These are phyloP conservation scores for Hydrozoanthus gracilis DNA, from an alignment of 92 coral and sea anemone species.

Conservation along the genomic window DNA sequence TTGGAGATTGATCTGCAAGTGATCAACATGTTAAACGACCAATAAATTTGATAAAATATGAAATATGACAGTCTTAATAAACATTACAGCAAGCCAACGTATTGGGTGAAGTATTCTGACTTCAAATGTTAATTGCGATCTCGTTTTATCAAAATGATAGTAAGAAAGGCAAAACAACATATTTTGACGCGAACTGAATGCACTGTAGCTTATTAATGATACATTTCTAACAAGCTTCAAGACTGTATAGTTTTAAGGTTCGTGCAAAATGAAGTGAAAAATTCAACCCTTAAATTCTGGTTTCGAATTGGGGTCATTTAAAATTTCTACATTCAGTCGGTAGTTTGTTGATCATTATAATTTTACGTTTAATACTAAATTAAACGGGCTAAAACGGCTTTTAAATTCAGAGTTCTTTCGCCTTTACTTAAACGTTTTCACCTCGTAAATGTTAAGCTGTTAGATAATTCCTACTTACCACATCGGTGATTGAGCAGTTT, in stretches of 20 bases:
- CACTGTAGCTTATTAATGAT: too few species aligned
- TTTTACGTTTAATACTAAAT: too few species aligned
- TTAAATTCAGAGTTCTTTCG: slow-evolving; percentile 25
- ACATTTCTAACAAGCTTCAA: too few species aligned
- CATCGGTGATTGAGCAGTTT: slow-evolving; percentile 13
- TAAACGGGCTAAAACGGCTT: slow-evolving; percentile 23
- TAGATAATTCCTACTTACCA: slow-evolving; percentile 33
- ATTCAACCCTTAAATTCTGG: slow-evolving; percentile 16
- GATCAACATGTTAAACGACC: slow-evolving; percentile 27
- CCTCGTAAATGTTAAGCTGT: slow-evolving; percentile 10
- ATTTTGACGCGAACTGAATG: slow-evolving; percentile 20
- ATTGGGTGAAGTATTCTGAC: neutral
- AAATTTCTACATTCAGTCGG: slow-evolving; percentile 19
- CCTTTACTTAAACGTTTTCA: slow-evolving; percentile 25
- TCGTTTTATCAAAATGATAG: slow-evolving; percentile 1
- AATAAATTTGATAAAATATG: neutral
- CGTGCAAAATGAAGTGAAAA: slow-evolving; percentile 21
- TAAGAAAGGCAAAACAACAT: slow-evolving; percentile 28
- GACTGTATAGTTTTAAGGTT: slow-evolving; percentile 17
- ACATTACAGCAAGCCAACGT: slow-evolving; percentile 3
- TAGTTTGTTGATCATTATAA: slow-evolving; percentile 15
- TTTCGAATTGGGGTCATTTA: slow-evolving; percentile 30
- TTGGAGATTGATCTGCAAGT: slow-evolving; percentile 16
- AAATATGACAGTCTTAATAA: slow-evolving; percentile 14
- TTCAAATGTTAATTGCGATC: slow-evolving; percentile 8